Base-by-base conservation (phyloP, 2,888 invertebrate species). In the Corythucha ciliata region DNA sequence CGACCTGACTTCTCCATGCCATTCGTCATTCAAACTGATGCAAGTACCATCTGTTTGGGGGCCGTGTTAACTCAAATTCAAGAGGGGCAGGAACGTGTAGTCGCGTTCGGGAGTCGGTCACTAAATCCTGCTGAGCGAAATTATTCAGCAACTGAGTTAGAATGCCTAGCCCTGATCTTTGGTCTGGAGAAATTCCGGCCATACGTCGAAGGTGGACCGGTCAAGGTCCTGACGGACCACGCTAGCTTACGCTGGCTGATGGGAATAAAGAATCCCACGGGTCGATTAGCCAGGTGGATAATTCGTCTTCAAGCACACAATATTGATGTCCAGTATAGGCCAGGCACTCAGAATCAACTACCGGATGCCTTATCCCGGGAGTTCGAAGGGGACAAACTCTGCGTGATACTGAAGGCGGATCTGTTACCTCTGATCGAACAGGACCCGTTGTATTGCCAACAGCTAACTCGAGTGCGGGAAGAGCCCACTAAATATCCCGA, bases 151-250 rank as follows among this genome's bases (percentile, higher is more conserved):
- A 61, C 62, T 0, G 59, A 61, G 44, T 48, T 40, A 25, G 61
- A 63, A 29, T 62, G 61, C 25, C 53, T 61, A 1, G 60, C 61
- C 0, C 56, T 62, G 0, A 14, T 61, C 0, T 61, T 56, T 54
- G 54, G 58, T 1, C 53, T 62, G 7, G 49, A 52, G 3, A 57
- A 57, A 34, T 59, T 56, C 27, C 44, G 61, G 10, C 52, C 49
- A 2, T 63, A 63, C 32, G n/a, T 62, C 1, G 60, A 62, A 29
- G 63, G 61, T 1, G 48, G 49, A 10, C 33, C 46, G 2, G 64
- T 63, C 36, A 59, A 45, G 4, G 62, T 63, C 0, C 56, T 64
- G 0, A 64, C 61, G 0, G 61, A 63, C 27, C 57, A 63, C 16
- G 24, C 50, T 12, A 59, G 58, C 21, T 36, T 63, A 0, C 25